Percentiles rank a stretch among this genome's conserved stretches.
These are phyloP conservation scores for Vespertilio murinus DNA, from an alignment of 2,797 vertebrate genomes.

Conservation along the genomic window DNA sequence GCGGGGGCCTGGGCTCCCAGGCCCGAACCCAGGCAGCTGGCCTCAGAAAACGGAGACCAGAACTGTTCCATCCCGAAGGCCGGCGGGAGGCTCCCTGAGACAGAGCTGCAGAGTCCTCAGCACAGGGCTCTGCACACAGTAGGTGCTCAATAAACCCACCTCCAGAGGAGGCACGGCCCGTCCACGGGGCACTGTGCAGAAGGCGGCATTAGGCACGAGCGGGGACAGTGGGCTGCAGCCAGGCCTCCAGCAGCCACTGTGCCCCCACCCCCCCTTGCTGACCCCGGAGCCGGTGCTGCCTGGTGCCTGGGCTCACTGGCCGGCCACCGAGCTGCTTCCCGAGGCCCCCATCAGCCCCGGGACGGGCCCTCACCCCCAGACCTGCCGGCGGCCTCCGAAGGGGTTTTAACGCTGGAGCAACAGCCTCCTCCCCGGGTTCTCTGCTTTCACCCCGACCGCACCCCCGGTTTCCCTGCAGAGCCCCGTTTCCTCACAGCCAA, in stretches of 20 bases:
- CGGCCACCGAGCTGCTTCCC: background rate
- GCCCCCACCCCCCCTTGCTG: background rate
- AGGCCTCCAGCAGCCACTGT: background rate
- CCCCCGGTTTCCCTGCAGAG: background rate
- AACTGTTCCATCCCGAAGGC: background rate
- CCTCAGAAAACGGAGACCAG: background rate
- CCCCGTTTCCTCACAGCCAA: background rate
- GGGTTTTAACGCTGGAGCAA: background rate
- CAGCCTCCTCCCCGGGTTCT: background rate
- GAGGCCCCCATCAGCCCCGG: background rate
- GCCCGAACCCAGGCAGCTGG: background rate
- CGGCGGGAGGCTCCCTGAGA: background rate
- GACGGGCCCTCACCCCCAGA: background rate
- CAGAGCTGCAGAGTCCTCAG: background rate
- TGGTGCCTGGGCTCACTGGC: background rate
- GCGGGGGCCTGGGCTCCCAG: too few species aligned
- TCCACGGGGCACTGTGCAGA: background rate
- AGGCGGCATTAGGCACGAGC: background rate
- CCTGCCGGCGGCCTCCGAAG: background rate
- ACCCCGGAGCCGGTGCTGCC: background rate
- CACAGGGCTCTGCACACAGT: background rate
- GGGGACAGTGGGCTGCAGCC: fast-evolving
- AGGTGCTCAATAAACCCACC: background rate
- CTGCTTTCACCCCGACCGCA: background rate
- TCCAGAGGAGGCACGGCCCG: background rate